Evolutionary conservation across 2,797 vertebrate species (phyloP).

Genomic region (Falco rusticolus): DNA sequence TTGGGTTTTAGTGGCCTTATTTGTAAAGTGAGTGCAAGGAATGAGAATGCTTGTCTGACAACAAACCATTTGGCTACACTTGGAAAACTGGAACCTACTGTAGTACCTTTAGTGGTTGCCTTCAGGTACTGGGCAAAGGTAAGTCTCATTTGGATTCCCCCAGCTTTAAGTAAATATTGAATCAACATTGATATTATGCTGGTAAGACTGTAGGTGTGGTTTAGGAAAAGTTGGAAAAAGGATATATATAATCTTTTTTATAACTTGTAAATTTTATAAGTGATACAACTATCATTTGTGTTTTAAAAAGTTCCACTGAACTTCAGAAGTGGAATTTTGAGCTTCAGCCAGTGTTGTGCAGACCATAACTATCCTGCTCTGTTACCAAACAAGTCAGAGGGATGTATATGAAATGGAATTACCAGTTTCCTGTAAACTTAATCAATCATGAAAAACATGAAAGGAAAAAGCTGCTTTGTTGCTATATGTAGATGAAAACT

Average conservation of each 20-base stretch:
- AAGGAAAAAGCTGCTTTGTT: neutral
- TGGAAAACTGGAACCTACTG: conserved; percentile 77
- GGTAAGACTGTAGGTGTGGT: neutral
- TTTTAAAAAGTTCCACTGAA: neutral
- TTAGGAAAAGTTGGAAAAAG: neutral
- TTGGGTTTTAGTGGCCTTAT: conserved; percentile 83
- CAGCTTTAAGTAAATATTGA: neutral
- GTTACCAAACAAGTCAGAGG: neutral
- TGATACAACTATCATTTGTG: neutral
- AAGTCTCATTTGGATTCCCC: neutral
- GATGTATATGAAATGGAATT: neutral
- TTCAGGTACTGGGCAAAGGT: conserved; percentile 93
- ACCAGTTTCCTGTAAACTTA: neutral
- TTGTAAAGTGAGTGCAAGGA: conserved; percentile 96
- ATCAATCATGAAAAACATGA: neutral
- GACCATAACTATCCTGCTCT: neutral
- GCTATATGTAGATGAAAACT: neutral
- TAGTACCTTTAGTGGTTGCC: conserved; percentile 85
- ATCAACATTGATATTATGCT: neutral
- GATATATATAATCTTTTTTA: neutral
- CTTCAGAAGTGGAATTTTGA: neutral
- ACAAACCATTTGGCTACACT: conserved; percentile 86
- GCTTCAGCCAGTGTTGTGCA: neutral
- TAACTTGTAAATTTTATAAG: neutral
- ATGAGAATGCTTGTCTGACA: conserved; percentile 91